phyloP scores from a whole-genome alignment of 2,113 vertebrate genomes.

The Lepus europaeus region DNA sequence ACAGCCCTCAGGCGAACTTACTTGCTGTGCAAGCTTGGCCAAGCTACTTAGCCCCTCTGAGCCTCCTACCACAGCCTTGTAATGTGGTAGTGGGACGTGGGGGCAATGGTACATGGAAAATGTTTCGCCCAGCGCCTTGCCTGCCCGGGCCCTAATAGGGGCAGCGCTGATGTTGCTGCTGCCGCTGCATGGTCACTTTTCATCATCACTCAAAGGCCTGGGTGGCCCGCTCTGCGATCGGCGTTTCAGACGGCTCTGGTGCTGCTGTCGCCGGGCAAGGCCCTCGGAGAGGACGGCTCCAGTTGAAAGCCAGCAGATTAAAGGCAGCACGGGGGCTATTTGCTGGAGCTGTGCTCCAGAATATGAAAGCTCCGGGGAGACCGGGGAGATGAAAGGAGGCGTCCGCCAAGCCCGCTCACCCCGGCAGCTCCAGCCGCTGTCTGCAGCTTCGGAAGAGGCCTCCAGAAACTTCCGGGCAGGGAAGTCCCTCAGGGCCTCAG shows the following conservation, averaged over 20 bases:
- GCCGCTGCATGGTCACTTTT: not conserved
- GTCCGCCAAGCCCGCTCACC: not conserved
- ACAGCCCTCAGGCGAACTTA: not conserved
- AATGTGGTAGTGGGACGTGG: not conserved
- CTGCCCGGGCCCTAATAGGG: not conserved
- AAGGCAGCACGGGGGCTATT: constrained; percentile 70
- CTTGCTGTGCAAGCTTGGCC: not conserved
- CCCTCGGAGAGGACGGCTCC: constrained; percentile 2
- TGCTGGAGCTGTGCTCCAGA: constrained; percentile 62
- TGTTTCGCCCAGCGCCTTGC: not conserved
- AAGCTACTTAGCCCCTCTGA: constrained; percentile 19
- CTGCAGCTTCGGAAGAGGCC: not conserved
- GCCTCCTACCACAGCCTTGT: not conserved
- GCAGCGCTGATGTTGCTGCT: not conserved
- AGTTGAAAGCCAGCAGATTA: constrained; percentile 75
- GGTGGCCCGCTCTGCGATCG: not conserved
- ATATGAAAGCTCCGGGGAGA: constrained; percentile 56
- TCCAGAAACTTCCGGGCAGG: not conserved
- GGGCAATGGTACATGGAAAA: not conserved
- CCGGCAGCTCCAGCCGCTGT: not conserved
- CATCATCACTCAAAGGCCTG: not conserved
- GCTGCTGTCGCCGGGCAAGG: not conserved
- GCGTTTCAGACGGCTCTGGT: not conserved
- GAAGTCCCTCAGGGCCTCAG: not conserved
- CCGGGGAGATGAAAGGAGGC: constrained; percentile 67